These are phyloP conservation scores for Actenoides hombroni DNA, from an alignment of 2,113 vertebrate genomes.

Conservation along the genomic window DNA sequence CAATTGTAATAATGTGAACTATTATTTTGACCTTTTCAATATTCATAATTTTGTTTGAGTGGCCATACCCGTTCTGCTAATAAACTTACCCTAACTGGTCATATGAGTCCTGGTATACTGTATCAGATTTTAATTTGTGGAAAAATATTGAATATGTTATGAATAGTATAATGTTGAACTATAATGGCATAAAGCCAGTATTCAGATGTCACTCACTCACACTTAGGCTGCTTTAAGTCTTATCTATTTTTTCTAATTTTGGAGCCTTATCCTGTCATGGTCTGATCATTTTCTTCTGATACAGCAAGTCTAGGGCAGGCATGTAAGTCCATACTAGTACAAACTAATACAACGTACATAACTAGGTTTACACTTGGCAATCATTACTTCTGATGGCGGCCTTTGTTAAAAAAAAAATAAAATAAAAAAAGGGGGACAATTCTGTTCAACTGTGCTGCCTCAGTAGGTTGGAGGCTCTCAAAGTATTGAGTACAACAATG, in stretches of 20 bases:
- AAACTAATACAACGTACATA: background rate
- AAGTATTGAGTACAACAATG: background rate
- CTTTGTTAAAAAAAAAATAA: background rate
- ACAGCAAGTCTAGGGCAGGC: background rate
- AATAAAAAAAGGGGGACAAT: background rate
- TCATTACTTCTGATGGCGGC: too few relatives aligned
- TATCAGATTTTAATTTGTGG: background rate
- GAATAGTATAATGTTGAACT: background rate
- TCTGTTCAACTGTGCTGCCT: background rate
- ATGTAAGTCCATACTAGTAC: background rate
- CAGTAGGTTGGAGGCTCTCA: background rate
- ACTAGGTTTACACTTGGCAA: background rate
- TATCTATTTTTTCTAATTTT: background rate
- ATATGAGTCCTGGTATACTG: background rate
- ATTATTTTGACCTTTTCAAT: conserved; percentile 5
- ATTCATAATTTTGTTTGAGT: background rate
- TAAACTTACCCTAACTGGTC: background rate
- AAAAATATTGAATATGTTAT: background rate
- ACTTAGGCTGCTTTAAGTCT: background rate
- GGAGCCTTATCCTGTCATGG: background rate
- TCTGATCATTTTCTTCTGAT: background rate
- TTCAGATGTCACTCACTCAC: background rate
- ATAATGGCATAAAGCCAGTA: background rate
- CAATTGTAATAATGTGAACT: background rate
- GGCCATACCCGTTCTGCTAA: background rate